Evolutionary conservation across 2,797 vertebrate genomes (phyloP).

Genomic region (Coendou prehensilis): DNA sequence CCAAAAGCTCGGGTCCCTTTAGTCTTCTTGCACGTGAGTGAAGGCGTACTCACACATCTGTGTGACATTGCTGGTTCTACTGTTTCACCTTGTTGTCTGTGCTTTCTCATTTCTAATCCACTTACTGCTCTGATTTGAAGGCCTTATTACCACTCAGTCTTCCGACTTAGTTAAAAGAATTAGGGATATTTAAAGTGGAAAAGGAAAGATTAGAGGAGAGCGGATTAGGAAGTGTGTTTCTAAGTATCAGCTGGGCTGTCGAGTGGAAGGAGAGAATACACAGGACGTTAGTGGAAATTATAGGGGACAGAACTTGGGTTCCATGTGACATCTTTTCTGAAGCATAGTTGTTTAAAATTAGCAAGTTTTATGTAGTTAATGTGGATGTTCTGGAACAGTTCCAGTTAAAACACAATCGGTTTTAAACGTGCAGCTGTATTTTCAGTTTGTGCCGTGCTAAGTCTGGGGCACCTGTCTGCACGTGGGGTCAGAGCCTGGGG

Average conservation of each 20-base stretch:
- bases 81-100: neutral
- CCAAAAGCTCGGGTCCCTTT: neutral
- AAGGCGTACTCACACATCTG: neutral
- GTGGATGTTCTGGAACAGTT: constrained; percentile 3
- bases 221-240: neutral
- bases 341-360: constrained; percentile 38
- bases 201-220: neutral
- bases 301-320: constrained; percentile 27
- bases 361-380: neutral
- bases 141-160: neutral
- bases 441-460: neutral
- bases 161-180: constrained; percentile 4
- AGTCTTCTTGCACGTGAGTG: neutral
- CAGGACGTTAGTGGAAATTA: neutral
- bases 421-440: neutral
- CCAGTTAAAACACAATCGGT: neutral
- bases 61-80: neutral
- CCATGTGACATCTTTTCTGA: constrained; percentile 6
- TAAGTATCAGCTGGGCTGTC: neutral
- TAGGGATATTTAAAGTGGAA: constrained; percentile 27
- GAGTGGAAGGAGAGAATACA: neutral
- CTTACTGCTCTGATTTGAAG: neutral
- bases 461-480: neutral
- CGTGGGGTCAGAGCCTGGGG: neutral
- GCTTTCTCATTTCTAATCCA: neutral